A percentile compares a stretch with the other conserved stretches of the same genome.
Evolutionary conservation across 2,797 vertebrate species (phyloP).

Genomic region (Ambastaia sidthimunki): DNA sequence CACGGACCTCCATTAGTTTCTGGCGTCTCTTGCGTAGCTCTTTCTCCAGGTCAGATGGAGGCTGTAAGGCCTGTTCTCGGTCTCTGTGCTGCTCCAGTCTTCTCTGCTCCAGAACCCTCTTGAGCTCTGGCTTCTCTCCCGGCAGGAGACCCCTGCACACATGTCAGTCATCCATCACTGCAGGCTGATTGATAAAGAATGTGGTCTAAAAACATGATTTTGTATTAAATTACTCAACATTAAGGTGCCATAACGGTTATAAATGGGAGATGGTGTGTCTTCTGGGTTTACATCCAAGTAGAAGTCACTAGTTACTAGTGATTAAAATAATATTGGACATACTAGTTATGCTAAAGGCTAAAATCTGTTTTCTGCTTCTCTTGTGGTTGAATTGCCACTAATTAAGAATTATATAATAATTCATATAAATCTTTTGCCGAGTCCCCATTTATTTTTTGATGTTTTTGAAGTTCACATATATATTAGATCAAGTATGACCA

Average conservation of each 20-base stretch:
- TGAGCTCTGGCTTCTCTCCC: conserved; percentile 66
- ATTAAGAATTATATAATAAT: too few species aligned
- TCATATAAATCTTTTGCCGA: background rate
- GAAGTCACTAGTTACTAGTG: too few species aligned
- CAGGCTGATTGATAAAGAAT: background rate
- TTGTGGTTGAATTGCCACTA: too few species aligned
- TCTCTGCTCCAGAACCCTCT: conserved; percentile 67
- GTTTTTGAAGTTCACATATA: too few species aligned
- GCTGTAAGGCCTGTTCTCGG: conserved; percentile 58
- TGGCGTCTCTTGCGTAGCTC: conserved; percentile 66
- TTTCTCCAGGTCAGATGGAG: conserved; percentile 68
- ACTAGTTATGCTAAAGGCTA: too few species aligned
- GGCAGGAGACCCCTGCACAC: conserved; percentile 67
- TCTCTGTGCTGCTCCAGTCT: conserved; percentile 63
- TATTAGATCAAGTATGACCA: too few species aligned
- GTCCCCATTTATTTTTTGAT: too few species aligned
- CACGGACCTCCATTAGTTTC: conserved; percentile 45
- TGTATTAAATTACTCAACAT: background rate
- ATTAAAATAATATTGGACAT: too few species aligned
- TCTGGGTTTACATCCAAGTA: too few species aligned
- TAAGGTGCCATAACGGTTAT: too few species aligned
- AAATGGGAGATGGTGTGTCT: too few species aligned
- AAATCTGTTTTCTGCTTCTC: too few species aligned
- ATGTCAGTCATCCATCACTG: background rate
- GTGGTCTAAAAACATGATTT: background rate